A percentile compares a stretch with the other conserved stretches of the same genome.
These are phyloP conservation scores for Lophotriccus pileatus DNA, from an alignment of 2,797 vertebrate genomes.

Conservation along the genomic window DNA sequence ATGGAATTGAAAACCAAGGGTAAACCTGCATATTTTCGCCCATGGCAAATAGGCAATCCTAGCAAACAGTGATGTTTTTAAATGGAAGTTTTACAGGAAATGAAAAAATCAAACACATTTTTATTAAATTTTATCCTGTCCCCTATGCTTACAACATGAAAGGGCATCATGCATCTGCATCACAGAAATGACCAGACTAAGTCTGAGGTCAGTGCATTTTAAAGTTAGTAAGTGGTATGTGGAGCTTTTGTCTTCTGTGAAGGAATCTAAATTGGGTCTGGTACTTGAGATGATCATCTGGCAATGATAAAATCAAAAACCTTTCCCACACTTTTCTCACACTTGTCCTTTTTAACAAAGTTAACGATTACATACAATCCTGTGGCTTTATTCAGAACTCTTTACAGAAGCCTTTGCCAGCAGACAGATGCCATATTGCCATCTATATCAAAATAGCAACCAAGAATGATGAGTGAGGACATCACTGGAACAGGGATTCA, in stretches of 20 bases:
- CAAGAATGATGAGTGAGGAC: not conserved
- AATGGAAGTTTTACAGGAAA: not conserved
- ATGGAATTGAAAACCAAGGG: not conserved
- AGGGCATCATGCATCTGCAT: not conserved
- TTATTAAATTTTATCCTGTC: not conserved
- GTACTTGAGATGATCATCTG: not conserved
- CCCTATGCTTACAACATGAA: not conserved
- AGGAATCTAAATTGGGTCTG: not conserved
- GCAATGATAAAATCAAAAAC: not conserved
- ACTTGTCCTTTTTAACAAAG: not conserved
- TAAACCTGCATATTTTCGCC: not conserved
- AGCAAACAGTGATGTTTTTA: not conserved
- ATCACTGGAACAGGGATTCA: not conserved
- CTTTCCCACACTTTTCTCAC: not conserved
- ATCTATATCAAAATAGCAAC: conserved; percentile 8
- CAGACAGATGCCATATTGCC: not conserved
- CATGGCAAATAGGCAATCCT: not conserved
- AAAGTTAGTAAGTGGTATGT: not conserved
- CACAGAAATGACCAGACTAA: not conserved
- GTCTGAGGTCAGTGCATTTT: not conserved
- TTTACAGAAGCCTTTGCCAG: not conserved
- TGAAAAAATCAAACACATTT: not conserved
- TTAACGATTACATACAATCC: not conserved
- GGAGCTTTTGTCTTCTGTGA: not conserved
- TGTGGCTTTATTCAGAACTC: not conserved